These are phyloP conservation scores for Lepas anatifera DNA, from an alignment of 2,888 invertebrate species.

Conservation along the genomic window DNA sequence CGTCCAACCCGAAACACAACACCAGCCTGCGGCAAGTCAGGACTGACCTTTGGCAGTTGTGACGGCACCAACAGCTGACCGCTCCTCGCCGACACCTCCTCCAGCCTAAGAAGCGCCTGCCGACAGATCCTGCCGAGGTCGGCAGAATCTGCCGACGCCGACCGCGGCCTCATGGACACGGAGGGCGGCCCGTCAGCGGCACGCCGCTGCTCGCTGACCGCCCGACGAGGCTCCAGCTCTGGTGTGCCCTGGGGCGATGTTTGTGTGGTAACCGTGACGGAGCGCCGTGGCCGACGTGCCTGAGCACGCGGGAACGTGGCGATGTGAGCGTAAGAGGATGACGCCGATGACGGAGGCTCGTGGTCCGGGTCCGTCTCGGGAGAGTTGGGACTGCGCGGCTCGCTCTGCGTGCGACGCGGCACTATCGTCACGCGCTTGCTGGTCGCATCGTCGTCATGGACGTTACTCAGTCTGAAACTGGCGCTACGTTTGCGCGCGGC, in stretches of 20 bases:
- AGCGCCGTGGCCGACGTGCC: not conserved
- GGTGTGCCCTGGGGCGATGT: not conserved
- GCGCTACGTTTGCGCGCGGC: not conserved
- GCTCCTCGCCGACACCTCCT: not conserved
- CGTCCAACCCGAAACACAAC: too few relatives aligned
- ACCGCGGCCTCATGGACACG: not conserved
- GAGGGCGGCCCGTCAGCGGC: too few relatives aligned
- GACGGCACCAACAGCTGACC: not conserved
- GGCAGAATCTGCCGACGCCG: not conserved
- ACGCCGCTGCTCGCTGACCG: not conserved
- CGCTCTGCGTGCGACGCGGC: not conserved
- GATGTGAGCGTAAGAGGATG: not conserved
- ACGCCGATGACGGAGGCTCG: not conserved
- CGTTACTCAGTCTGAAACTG: not conserved
- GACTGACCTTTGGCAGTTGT: not conserved
- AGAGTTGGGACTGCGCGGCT: not conserved
- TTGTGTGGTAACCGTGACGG: not conserved
- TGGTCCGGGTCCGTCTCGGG: not conserved
- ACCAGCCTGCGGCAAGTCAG: too few relatives aligned
- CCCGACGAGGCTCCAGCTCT: not conserved
- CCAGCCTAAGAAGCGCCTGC: not conserved
- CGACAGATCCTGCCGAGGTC: not conserved
- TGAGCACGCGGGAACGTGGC: not conserved
- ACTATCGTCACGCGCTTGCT: not conserved
- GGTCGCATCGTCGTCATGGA: not conserved